A percentile compares a stretch with the other conserved stretches of the same genome.
Evolutionary conservation across 1,140 invertebrate genomes (phyloP).

Genomic region (Drosophila prosaltans): DNA sequence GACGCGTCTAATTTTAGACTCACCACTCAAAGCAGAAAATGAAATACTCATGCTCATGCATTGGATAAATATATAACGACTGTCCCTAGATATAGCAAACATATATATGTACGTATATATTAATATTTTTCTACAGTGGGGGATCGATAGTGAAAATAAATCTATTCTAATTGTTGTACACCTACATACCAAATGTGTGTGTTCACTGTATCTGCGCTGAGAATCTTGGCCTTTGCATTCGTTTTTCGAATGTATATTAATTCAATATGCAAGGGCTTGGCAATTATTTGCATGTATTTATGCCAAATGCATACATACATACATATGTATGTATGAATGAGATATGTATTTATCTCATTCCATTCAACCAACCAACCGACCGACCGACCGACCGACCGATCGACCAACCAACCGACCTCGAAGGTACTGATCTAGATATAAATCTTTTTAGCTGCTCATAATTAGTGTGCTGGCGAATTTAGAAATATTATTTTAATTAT

Average conservation of each 20-base stretch:
- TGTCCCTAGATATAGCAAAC: conserved; percentile 35
- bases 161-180: not conserved
- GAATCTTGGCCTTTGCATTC: not conserved
- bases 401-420: not conserved
- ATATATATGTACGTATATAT: conserved; percentile 16
- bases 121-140: conserved; percentile 9
- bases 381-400: not conserved
- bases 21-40: conserved; percentile 1
- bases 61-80: conserved; percentile 19
- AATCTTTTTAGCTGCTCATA: not conserved
- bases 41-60: conserved; percentile 5
- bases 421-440: conserved; percentile 12
- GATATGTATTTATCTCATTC: conserved; percentile 10
- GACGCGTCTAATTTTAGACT: conserved; percentile 20
- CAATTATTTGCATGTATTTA: not conserved
- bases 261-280: conserved; percentile 19
- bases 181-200: not conserved
- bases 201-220: conserved; percentile 3
- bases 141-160: not conserved
- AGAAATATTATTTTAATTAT: conserved; percentile 7
- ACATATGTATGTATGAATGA: conserved; percentile 2
- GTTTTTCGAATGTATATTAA: not conserved
- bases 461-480: conserved; percentile 6
- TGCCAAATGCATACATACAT: not conserved
- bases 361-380: not conserved